Base-by-base conservation (phyloP, 2,888 invertebrate genomes). In the Allacma fusca region DNA sequence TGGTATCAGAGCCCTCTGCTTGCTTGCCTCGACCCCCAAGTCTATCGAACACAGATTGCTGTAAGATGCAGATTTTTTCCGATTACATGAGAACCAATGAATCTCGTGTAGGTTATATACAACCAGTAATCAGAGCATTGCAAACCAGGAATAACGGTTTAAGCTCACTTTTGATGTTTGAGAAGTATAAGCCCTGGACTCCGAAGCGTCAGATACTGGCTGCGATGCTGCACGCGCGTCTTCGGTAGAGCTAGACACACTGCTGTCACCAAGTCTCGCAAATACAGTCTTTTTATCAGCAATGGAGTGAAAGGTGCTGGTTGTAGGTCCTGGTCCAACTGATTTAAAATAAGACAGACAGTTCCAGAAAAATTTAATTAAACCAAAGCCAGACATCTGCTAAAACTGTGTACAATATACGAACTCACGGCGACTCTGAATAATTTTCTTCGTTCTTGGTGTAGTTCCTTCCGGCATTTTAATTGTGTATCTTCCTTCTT, bases 401-500 rank as follows among this genome's bases (percentile, higher is more conserved):
- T n/a, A n/a, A n/a, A n/a, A n/a, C n/a, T n/a, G n/a, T n/a, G n/a
- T n/a, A n/a, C n/a, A n/a, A n/a, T n/a, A n/a, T n/a, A n/a, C n/a
- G n/a, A n/a, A 50, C 50, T 50, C 16, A 76, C 76, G 65, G 50
- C 74, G 24, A 59, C 57, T 70, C 64, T 79, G 64, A 29, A 78
- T 74, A 84, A 84, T 68, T 87, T 86, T 44, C 87, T 86, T 21
- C 88, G 76, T 76, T 89, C 86, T 87, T 1, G 86, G 84, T 0
- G 87, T 88, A 9, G 87, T 86, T 21, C 87, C 88, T 76, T 87
- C 86, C 1, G 89, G 88, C 87, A 89, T 87, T 75, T 86, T 87
- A 1, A 89, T 86, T 68, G 88, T 88, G 81, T 89, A 89, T 28
- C 86, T 85, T 12, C 89, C 90, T 83, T 90, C 90, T 82, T 90